Percentiles rank a stretch among this genome's conserved stretches.
Evolutionary conservation across 2,797 vertebrate genomes (phyloP).

Genomic region (Rhabdophis nuchalis): DNA sequence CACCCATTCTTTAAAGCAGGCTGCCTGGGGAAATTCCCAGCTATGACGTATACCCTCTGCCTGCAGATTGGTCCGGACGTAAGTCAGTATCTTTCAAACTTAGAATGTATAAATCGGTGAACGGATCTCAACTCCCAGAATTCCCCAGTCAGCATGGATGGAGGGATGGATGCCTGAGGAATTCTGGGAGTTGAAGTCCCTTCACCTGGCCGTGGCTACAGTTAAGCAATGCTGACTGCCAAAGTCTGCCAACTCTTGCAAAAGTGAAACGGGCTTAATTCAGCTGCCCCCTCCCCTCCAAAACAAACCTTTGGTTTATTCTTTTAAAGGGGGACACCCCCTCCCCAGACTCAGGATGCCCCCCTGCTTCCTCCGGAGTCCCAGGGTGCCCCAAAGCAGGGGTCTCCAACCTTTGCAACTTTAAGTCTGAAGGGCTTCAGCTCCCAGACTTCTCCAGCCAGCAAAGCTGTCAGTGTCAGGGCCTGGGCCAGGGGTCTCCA

Average conservation of each 20-base stretch:
- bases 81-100: not conserved
- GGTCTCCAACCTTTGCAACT: too few species aligned
- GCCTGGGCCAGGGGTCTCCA: too few species aligned
- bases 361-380: too few species aligned
- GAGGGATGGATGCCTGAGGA: not conserved
- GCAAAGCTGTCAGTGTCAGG: too few species aligned
- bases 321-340: not conserved
- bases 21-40: not conserved
- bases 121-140: not conserved
- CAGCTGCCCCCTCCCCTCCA: too few species aligned
- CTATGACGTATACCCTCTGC: not conserved
- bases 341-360: not conserved
- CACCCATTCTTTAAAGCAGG: not conserved
- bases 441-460: too few species aligned
- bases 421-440: too few species aligned
- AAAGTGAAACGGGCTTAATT: not conserved
- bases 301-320: not conserved
- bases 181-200: not conserved
- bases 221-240: not conserved
- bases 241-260: not conserved
- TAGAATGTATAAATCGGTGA: not conserved
- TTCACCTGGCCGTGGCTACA: not conserved
- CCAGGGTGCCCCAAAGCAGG: too few species aligned
- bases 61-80: not conserved
- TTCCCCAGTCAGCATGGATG: not conserved